Percentiles rank a stretch among this genome's conserved stretches.
These are phyloP conservation scores for Columba guinea DNA, from an alignment of 2,797 vertebrate species.

Conservation along the genomic window DNA sequence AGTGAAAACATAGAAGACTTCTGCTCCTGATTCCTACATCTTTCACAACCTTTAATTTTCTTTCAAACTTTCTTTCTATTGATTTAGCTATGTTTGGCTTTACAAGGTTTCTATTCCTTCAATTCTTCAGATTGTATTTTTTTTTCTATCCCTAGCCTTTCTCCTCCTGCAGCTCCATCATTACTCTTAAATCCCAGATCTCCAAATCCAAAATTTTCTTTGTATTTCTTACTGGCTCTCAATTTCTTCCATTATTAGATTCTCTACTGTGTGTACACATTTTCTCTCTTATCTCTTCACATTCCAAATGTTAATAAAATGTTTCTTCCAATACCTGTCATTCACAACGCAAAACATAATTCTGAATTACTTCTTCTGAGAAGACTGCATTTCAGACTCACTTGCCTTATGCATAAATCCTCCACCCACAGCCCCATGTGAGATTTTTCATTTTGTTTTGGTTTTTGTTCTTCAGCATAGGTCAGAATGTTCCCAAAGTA, in stretches of 20 bases:
- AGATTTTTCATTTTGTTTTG: background rate
- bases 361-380: background rate
- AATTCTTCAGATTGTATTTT: background rate
- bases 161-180: background rate
- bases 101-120: background rate
- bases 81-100: background rate
- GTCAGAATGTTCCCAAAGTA: background rate
- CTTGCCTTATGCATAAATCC: background rate
- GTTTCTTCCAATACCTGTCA: background rate
- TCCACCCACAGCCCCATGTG: rapidly evolving
- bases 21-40: background rate
- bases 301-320: background rate
- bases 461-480: background rate
- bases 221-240: background rate
- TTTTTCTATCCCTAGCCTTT: background rate
- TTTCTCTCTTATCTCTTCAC: background rate
- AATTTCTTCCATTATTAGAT: background rate
- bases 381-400: background rate
- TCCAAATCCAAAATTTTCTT: background rate
- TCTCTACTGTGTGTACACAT: background rate
- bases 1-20: background rate
- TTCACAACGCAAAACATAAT: background rate
- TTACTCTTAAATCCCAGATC: background rate
- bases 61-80: background rate
- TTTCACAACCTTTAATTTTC: background rate